Base-by-base conservation (phyloP, 2,797 vertebrate genomes). In the Xerus rutilus region DNA sequence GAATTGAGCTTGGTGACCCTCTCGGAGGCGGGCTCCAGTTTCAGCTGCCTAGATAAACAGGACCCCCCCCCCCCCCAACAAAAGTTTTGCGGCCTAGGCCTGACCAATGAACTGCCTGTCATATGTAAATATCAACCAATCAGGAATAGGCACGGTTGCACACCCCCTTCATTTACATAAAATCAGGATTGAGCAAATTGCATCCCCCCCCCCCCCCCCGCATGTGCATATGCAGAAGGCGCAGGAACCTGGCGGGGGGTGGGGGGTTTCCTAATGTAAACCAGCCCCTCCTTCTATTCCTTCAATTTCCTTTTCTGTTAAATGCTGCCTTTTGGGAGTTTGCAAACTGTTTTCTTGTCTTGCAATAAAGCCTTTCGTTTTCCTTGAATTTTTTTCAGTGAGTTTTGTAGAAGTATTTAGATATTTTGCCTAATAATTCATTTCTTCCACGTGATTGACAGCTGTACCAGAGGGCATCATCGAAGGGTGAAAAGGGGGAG, bases 61-160 rank as follows among this genome's bases (percentile, higher is more conserved):
- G n/a, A 0, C 14, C 49, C 15, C 14, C 49, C 1, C 3, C 49
- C 49, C 49, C 49, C 4, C 65, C 9, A 0, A 4, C 23, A 25
- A 25, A 62, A 62, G 23, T 62, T 25, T 9, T 62, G 59, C 9
- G 2, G 9, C 59, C 59, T 23, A 62, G 59, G 10, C 32, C 65
- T 67, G 32, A n/a, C 32, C 32, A 67, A n/a, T 67, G 28, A 65
- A 32, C 64, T 30, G 28, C 64, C 64, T 30, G 65, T 17, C 6
- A 21, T 59, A 23, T 3, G 59, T 62, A 67, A 67, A 67, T n/a
- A 17, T 28, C 30, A 67, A 67, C 65, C 65, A 67, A n/a, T 67
- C 65, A 32, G 65, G 32, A 67, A n/a, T n/a, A 57, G 23, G 23
- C 23, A 11, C 25, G 59, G 8, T 25, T 25, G 21, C 59, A 62